Evolutionary conservation across 2,113 vertebrate genomes (phyloP).

Genomic region (Boulengeromyrus knoepffleri): DNA sequence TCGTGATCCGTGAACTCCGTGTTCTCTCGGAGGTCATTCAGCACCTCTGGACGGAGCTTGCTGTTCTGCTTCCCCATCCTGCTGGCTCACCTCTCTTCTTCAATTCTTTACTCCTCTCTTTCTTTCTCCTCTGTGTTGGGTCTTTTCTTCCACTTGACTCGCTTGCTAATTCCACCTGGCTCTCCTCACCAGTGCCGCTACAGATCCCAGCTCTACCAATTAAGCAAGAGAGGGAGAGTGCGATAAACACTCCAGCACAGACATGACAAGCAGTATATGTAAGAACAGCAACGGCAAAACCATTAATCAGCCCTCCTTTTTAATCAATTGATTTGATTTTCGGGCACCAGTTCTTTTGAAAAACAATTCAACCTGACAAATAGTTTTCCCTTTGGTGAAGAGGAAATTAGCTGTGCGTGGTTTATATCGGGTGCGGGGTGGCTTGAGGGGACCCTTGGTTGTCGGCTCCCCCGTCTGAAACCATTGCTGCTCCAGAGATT

Average conservation of each 20-base stretch:
- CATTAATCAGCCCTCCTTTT: slow-evolving; percentile 1
- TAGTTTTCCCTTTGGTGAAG: not conserved
- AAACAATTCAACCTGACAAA: not conserved
- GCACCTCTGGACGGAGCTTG: slow-evolving; percentile 76
- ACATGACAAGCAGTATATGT: not conserved
- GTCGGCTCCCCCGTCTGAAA: not conserved
- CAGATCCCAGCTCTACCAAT: not conserved
- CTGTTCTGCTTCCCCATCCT: slow-evolving; percentile 82
- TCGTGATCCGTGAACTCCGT: slow-evolving; percentile 81
- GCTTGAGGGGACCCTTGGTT: not conserved
- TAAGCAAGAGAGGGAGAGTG: not conserved
- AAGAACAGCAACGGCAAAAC: not conserved
- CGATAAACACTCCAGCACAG: not conserved
- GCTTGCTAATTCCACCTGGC: not conserved
- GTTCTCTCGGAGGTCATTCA: slow-evolving; percentile 79
- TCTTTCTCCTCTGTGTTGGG: not conserved
- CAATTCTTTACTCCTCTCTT: not conserved
- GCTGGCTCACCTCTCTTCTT: not conserved
- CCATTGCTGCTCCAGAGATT: not conserved
- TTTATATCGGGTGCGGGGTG: not conserved
- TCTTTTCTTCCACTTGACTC: not conserved
- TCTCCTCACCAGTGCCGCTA: not conserved
- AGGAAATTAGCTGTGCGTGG: not conserved
- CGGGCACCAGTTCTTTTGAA: not conserved
- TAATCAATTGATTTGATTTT: slow-evolving; percentile 1